These are phyloP conservation scores for Dendrolimus houi DNA, from an alignment of 2,888 invertebrate genomes.

Conservation along the genomic window DNA sequence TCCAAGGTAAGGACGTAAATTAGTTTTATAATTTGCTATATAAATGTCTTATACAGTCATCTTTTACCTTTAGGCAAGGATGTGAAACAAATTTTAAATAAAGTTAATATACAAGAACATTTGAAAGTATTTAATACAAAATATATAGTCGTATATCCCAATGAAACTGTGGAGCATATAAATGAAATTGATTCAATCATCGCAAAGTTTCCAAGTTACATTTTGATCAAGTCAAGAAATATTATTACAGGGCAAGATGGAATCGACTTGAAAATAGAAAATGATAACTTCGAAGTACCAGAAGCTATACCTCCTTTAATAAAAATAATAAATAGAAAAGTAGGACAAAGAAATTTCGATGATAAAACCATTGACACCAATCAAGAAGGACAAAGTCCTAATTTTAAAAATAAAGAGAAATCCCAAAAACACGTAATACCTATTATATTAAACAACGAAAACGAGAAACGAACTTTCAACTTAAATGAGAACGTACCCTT, in stretches of 20 bases:
- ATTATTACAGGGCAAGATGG: slow-evolving; percentile 1
- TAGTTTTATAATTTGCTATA: not conserved
- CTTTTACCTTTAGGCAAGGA: slow-evolving; percentile 1
- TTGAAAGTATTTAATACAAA: slow-evolving; percentile 18
- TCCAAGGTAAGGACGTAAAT: not conserved
- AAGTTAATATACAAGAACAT: slow-evolving; percentile 10
- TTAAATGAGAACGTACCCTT: not conserved
- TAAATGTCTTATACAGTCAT: not conserved
- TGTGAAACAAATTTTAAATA: slow-evolving; percentile 2
- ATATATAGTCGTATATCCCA: slow-evolving; percentile 32
- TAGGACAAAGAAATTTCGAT: not conserved
- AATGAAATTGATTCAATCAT: slow-evolving; percentile 25
- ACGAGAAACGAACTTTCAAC: not conserved
- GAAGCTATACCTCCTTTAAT: not conserved
- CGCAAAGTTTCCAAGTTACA: slow-evolving; percentile 23
- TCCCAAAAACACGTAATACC: not conserved
- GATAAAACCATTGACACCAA: not conserved
- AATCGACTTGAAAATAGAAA: not conserved
- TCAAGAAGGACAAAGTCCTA: not conserved
- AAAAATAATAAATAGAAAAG: not conserved
- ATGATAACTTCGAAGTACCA: not conserved
- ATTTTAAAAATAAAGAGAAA: not conserved
- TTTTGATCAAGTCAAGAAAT: slow-evolving; percentile 17
- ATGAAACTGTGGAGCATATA: slow-evolving; percentile 35
- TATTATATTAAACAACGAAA: not conserved